Base-by-base conservation (phyloP, 2,797 vertebrate species). In the Pipistrellus nathusii region DNA sequence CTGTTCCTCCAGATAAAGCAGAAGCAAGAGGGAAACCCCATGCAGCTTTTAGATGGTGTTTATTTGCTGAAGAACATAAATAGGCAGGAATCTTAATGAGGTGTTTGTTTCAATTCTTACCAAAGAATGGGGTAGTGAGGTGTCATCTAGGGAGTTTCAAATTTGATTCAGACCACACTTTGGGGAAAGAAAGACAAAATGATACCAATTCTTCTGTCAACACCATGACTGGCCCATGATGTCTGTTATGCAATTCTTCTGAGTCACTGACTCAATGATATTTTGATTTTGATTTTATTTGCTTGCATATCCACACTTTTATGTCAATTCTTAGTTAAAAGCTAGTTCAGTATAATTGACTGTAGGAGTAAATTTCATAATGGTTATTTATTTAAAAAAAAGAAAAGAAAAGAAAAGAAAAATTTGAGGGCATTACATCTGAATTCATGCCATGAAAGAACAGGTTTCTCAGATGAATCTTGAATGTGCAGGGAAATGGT, bases 221-320 rank as follows among this genome's bases (percentile, higher is more conserved):
- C 12, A 20, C 35, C 4, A 8, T 69, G 15, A 91, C 13, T 8
- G 71, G 41, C 1, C 27, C 21, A 2, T 13, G 51, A 41, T 25
- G 4, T 82, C 48, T 77, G 2, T 41, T 38, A 30, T 17, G 1
- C 46, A 69, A 32, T 66, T 41, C 25, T 41, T 53, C 59, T 86
- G 53, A 68, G 32, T 73, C 86, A 55, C 13, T 27, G 75, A 8
- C 35, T 93, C 32, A 38, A 3, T 6, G 27, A 14, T 23, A 21
- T 32, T 90, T 90, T 62, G 4, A 51, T 53, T 94, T 94, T 85
- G 2, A 92, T 64, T 85, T 64, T 55, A 38, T 82, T 81, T 93
- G 55, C 14, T 88, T 78, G 1, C 7, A 21, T 55, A 32, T 20
- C 7, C 9, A 78, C 27, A 88, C 18, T 57, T 82, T 57, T 27